These are phyloP conservation scores for Pontoporia blainvillei DNA, from an alignment of 2,113 vertebrate species.

Conservation along the genomic window DNA sequence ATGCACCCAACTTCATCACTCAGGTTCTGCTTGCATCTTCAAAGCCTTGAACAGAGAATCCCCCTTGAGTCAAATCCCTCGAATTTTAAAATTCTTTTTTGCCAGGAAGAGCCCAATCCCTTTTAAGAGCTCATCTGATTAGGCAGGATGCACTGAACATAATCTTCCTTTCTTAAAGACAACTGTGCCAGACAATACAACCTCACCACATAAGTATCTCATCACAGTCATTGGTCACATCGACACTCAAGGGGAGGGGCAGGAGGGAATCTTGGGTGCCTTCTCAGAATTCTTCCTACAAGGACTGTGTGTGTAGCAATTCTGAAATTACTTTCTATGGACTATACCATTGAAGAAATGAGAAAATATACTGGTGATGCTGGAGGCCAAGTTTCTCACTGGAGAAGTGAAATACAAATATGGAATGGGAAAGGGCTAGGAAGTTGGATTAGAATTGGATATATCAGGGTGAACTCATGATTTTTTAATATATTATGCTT, in stretches of 20 bases:
- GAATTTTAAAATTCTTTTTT: neutral
- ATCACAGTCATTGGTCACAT: neutral
- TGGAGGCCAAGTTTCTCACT: neutral
- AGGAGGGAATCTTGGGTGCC: neutral
- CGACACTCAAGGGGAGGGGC: neutral
- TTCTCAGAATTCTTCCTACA: neutral
- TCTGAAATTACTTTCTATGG: neutral
- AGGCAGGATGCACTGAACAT: neutral
- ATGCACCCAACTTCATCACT: neutral
- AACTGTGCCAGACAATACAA: neutral
- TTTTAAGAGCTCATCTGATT: neutral
- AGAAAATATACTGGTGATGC: neutral
- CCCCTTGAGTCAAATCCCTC: neutral
- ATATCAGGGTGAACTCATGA: neutral
- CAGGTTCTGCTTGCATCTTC: neutral
- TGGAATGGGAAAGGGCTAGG: neutral
- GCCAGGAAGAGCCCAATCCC: neutral
- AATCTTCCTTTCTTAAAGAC: neutral
- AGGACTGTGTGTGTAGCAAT: neutral
- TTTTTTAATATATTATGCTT: neutral
- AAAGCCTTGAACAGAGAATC: neutral
- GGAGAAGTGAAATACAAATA: neutral
- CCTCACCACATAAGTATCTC: neutral
- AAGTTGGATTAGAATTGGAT: neutral
- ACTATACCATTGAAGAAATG: neutral